Evolutionary conservation across 1,140 invertebrate species (phyloP), one percentile per base, ranked within the genome.

Genomic region (Drosophila nasuta): DNA sequence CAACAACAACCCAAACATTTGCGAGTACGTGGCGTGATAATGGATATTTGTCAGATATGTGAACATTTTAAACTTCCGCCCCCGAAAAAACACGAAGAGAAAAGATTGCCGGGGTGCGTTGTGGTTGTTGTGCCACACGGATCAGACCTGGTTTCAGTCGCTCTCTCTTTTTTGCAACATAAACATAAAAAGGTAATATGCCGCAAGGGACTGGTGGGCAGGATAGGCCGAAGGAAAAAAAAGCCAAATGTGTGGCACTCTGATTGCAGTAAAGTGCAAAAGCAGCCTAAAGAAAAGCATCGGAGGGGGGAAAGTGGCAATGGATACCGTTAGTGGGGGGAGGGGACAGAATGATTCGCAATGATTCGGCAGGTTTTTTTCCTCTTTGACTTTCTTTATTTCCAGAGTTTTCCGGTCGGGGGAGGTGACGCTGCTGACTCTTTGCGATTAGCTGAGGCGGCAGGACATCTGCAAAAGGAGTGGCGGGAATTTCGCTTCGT

Each of bases 41-140:
- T 89, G 85, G 85, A 89, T 89, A 89, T 89, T 88, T 89, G 85
- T 89, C 85, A 88, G 85, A 88, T 87, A 87, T 87, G 83, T 87
- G 83, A 81, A 79, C 85, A 85, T 83, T 89, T 88, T 89, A 88
- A 88, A 88, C 75, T 85, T 78, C 77, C 77, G 77, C 67, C 70
- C 79, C 43, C 38, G 7, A 28, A 41, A 52, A 57, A 20, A 45
- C 7, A 60, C 38, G 41, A 20, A 45, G 6, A 8, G 41, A 49
- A 49, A 35, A 15, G 43, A 17, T 51, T 41, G 6, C 17, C 25
- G 15, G 49, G 48, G 41, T 15, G 20, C 28, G 35, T 17, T 38
- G 45, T 76, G 64, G 70, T 60, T 77, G 62, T 56, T 70, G 65
- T 73, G 56, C 56, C 46, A 48, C 62, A 71, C 67, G 83, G 75